A percentile compares a stretch with the other conserved stretches of the same genome.
Conservation (phyloP, 2,113 vertebrate genomes). For the Oxyruncus cristatus region DNA sequence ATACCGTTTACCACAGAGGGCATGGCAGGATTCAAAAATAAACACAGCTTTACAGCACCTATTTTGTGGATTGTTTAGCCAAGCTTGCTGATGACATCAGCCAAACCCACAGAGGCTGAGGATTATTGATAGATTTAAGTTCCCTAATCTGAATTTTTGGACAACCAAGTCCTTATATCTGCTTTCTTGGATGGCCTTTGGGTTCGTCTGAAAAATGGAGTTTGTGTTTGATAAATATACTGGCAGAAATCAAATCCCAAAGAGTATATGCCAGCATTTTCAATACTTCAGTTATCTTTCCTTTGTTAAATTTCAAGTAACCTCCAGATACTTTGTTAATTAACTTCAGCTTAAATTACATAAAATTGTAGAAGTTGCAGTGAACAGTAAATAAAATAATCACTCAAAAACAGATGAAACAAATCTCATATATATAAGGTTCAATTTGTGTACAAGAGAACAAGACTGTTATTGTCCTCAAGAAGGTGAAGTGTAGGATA, state of each 20-base stretch:
- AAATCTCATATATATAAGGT: not conserved
- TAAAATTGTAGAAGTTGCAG: not conserved
- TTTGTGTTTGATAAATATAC: not conserved
- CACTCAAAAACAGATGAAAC: not conserved
- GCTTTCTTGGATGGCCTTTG: not conserved
- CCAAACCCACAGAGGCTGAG: not conserved
- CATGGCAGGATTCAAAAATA: not conserved
- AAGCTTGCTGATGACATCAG: not conserved
- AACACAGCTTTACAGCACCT: constrained; percentile 3
- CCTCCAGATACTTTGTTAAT: not conserved
- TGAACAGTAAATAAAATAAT: not conserved
- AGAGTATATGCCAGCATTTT: not conserved
- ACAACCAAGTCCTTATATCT: not conserved
- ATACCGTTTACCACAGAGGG: not conserved
- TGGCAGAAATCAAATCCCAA: not conserved
- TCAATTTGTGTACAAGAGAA: not conserved
- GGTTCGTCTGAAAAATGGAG: not conserved
- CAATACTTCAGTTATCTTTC: not conserved
- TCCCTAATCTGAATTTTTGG: not conserved
- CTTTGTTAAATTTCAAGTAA: not conserved
- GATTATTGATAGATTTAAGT: not conserved
- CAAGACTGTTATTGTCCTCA: not conserved
- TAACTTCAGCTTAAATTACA: not conserved
- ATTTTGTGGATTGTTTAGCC: not conserved
- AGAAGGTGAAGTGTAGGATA: not conserved